Percentiles rank a stretch among this genome's conserved stretches.
Conservation (phyloP, 2,797 vertebrate genomes). For the Tadarida brasiliensis region DNA sequence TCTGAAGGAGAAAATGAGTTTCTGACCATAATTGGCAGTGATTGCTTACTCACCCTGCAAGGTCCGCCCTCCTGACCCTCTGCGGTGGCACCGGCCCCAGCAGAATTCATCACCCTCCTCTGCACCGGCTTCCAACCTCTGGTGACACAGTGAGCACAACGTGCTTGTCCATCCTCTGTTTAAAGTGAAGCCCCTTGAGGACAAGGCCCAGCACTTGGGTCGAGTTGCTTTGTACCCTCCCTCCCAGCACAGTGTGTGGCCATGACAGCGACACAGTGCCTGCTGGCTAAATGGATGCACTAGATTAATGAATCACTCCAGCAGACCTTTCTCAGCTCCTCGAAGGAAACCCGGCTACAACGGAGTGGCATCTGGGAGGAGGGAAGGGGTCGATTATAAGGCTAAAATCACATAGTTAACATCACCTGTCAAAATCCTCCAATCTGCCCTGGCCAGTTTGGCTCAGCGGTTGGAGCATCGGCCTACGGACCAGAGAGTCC, state of each 20-base stretch:
- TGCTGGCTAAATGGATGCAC: not conserved
- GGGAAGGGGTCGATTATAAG: not conserved
- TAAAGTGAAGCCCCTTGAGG: not conserved
- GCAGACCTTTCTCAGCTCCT: not conserved
- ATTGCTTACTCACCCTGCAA: not conserved
- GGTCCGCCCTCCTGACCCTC: not conserved
- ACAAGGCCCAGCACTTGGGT: not conserved
- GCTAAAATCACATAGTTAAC: not conserved
- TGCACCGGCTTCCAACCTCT: not conserved
- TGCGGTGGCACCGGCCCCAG: not conserved
- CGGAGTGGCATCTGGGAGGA: not conserved
- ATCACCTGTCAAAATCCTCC: not conserved
- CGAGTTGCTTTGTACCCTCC: not conserved
- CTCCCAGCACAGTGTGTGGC: not conserved
- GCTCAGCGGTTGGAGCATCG: too few species aligned
- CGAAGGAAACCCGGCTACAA: not conserved
- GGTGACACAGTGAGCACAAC: not conserved
- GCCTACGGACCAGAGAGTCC: too few species aligned
- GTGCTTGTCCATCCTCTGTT: not conserved
- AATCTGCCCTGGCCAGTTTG: too few species aligned
- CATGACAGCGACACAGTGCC: accelerated
- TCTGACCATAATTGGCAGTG: constrained; percentile 1
- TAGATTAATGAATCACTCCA: not conserved
- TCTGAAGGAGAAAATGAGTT: constrained; percentile 44
- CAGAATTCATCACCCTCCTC: not conserved